phyloP scores from a whole-genome alignment of 2,888 invertebrate genomes.

The Cephus spinipes region DNA sequence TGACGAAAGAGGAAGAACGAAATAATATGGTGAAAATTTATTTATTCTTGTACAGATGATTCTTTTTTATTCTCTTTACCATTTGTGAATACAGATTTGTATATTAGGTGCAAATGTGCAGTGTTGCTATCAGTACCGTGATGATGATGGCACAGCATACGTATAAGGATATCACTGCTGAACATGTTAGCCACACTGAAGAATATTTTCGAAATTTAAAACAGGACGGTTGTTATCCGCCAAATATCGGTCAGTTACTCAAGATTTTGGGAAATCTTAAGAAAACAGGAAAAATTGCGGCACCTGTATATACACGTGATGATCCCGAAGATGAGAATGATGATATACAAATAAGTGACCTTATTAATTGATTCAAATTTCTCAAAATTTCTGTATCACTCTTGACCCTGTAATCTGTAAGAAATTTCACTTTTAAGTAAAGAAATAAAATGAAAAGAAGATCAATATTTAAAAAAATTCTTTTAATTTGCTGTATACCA shows the following conservation, averaged over 20 bases:
- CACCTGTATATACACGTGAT: constrained; percentile 7
- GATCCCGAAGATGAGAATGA: constrained; percentile 13
- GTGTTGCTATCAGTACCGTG: constrained; percentile 21
- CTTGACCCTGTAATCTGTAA: not conserved
- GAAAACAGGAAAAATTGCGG: constrained; percentile 22
- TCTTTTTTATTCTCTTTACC: not conserved
- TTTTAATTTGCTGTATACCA: not conserved
- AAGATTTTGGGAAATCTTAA: constrained; percentile 27
- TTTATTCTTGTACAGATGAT: not conserved
- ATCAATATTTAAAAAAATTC: not conserved
- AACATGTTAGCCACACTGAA: constrained; percentile 32
- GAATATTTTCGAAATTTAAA: constrained; percentile 30
- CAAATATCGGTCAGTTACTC: constrained; percentile 31
- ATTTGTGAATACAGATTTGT: not conserved
- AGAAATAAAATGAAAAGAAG: not conserved
- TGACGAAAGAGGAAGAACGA: constrained; percentile 26
- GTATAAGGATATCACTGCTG: constrained; percentile 31
- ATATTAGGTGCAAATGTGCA: constrained; percentile 33
- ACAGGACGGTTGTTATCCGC: constrained; percentile 32
- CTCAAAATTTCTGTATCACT: not conserved
- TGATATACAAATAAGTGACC: constrained; percentile 17
- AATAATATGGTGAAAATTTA: constrained; percentile 26
- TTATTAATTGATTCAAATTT: constrained; percentile 10
- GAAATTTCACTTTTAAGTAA: not conserved
- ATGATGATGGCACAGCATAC: constrained; percentile 23